Evolutionary conservation across 2,888 invertebrate genomes (phyloP).

Genomic region (Notocelia uddmanniana): DNA sequence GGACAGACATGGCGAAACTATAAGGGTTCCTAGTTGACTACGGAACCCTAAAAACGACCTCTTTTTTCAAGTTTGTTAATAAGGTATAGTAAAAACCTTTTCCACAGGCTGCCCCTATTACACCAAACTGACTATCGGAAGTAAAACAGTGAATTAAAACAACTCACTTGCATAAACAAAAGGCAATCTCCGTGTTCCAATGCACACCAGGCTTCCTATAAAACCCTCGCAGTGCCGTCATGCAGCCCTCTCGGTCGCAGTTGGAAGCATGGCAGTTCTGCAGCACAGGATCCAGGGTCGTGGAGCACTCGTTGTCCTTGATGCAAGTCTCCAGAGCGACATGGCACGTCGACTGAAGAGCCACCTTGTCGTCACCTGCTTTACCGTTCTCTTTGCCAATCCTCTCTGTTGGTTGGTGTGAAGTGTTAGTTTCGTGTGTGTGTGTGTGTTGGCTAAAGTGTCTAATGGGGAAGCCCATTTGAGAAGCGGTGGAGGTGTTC

Average conservation of each 20-base stretch:
- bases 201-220: constrained; percentile 92
- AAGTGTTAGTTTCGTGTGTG: constrained; percentile 61
- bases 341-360: constrained; percentile 94
- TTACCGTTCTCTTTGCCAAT: constrained; percentile 85
- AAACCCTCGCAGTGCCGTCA: constrained; percentile 94
- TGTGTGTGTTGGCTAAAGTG: constrained; percentile 45
- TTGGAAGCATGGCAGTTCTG: constrained; percentile 90
- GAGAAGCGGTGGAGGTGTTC: constrained; percentile 12
- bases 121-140: no score
- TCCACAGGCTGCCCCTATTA: no score
- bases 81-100: no score
- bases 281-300: constrained; percentile 93
- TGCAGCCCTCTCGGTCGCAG: constrained; percentile 94
- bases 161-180: constrained; percentile 96
- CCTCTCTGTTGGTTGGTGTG: constrained; percentile 78
- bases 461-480: neutral
- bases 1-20: no score
- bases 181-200: constrained; percentile 95
- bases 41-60: no score
- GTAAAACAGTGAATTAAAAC: neutral
- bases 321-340: constrained; percentile 93
- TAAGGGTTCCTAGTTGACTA: no score
- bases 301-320: constrained; percentile 92
- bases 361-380: constrained; percentile 85
- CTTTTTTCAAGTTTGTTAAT: no score